These are phyloP conservation scores for Heliangelus exortis DNA, from an alignment of 2,797 vertebrate species.

Conservation along the genomic window DNA sequence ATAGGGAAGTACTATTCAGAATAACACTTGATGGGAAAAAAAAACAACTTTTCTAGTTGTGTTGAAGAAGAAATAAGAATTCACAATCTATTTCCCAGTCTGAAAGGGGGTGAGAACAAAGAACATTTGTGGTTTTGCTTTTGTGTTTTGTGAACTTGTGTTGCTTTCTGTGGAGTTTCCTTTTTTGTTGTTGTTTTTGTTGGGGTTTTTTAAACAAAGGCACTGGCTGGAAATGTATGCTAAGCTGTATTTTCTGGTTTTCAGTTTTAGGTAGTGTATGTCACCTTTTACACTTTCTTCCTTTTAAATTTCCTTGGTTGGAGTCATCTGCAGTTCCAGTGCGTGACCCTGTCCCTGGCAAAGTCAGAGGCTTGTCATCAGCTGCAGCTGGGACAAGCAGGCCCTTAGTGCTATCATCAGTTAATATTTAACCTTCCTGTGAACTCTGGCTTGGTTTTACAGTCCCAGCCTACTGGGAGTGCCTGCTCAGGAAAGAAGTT, in stretches of 20 bases:
- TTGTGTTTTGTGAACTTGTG: background rate
- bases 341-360: background rate
- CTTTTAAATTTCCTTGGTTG: background rate
- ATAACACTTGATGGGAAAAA: background rate
- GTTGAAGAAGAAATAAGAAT: background rate
- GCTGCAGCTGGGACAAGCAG: background rate
- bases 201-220: background rate
- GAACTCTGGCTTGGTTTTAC: constrained; percentile 22
- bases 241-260: background rate
- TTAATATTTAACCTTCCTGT: constrained; percentile 57
- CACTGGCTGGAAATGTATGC: background rate
- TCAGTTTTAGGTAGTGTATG: background rate
- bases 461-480: background rate
- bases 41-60: background rate
- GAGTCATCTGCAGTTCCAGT: rapidly evolving
- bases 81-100: background rate
- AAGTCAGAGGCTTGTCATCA: background rate
- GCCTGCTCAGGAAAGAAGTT: background rate
- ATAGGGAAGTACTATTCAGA: background rate
- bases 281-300: background rate
- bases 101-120: background rate
- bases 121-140: background rate
- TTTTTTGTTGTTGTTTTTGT: no score
- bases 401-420: background rate
- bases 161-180: rapidly evolving